These are phyloP conservation scores for Melanerpes aurifrons DNA, from an alignment of 2,113 vertebrate species.

Conservation along the genomic window DNA sequence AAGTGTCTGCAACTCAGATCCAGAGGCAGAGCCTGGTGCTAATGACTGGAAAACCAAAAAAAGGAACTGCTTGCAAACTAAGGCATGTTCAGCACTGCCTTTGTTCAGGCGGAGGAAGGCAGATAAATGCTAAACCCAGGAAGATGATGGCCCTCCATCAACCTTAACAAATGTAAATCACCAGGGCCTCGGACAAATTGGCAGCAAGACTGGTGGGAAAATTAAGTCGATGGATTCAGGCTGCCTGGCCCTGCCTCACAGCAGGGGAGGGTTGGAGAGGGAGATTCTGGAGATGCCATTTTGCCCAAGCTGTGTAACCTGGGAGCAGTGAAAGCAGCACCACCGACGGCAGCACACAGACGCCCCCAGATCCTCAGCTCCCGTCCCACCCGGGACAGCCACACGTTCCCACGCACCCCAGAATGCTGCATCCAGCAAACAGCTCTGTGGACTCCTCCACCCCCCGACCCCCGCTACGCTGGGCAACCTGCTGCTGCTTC, in stretches of 20 bases:
- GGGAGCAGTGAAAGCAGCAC: neutral
- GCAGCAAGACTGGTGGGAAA: neutral
- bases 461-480: neutral
- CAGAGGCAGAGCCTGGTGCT: neutral
- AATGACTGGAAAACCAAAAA: constrained; percentile 19
- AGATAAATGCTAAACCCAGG: constrained; percentile 4
- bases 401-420: neutral
- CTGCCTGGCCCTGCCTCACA: neutral
- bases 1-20: constrained; percentile 57
- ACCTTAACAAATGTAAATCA: constrained; percentile 63
- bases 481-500: neutral
- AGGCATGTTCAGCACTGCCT: constrained; percentile 25
- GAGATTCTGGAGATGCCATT: neutral
- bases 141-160: constrained; percentile 47
- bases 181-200: neutral
- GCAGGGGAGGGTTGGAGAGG: neutral
- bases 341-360: neutral
- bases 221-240: constrained; percentile 1
- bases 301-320: neutral
- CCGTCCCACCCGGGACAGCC: neutral
- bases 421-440: neutral
- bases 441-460: neutral
- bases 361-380: neutral
- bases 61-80: neutral
- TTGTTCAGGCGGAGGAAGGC: constrained; percentile 36